Percentiles rank a stretch among this genome's conserved stretches.
These are phyloP conservation scores for Sinelater perroti DNA, from an alignment of 2,888 invertebrate species.

Conservation along the genomic window DNA sequence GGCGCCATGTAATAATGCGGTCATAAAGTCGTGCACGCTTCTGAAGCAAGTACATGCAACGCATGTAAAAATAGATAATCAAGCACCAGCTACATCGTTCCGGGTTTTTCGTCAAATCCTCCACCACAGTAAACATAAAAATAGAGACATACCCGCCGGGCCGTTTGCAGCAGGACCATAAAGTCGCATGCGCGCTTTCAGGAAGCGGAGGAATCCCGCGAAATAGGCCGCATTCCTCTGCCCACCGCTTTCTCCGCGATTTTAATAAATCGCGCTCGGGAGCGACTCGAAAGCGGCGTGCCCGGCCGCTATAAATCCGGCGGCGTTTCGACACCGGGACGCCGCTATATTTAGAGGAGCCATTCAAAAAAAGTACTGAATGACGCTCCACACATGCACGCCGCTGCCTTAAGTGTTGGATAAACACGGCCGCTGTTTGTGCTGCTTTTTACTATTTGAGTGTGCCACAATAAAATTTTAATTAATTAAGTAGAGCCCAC, in stretches of 20 bases:
- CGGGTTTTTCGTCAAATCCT: too few relatives aligned
- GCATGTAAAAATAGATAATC: too few relatives aligned
- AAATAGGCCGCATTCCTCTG: constrained; percentile 1
- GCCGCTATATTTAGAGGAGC: constrained; percentile 37
- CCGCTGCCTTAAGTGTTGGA: constrained; percentile 33
- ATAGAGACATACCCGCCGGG: too few relatives aligned
- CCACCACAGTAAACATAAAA: too few relatives aligned
- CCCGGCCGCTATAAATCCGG: constrained; percentile 23
- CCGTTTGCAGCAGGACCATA: too few relatives aligned
- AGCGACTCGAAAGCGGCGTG: constrained; percentile 20
- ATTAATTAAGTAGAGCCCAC: constrained; percentile 21
- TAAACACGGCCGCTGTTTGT: constrained; percentile 34
- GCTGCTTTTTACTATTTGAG: constrained; percentile 20
- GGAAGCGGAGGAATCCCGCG: not conserved
- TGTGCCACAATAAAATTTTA: constrained; percentile 18
- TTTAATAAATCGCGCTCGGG: constrained; percentile 11
- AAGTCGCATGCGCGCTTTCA: too few relatives aligned
- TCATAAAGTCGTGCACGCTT: too few relatives aligned
- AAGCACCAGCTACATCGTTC: too few relatives aligned
- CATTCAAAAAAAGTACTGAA: constrained; percentile 39
- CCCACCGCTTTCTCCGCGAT: constrained; percentile 1
- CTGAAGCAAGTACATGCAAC: too few relatives aligned
- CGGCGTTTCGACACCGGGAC: constrained; percentile 37
- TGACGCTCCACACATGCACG: constrained; percentile 28
- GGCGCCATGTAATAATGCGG: too few relatives aligned